phyloP scores from a whole-genome alignment of 2,797 vertebrate species.

The Sebastes vulpes region DNA sequence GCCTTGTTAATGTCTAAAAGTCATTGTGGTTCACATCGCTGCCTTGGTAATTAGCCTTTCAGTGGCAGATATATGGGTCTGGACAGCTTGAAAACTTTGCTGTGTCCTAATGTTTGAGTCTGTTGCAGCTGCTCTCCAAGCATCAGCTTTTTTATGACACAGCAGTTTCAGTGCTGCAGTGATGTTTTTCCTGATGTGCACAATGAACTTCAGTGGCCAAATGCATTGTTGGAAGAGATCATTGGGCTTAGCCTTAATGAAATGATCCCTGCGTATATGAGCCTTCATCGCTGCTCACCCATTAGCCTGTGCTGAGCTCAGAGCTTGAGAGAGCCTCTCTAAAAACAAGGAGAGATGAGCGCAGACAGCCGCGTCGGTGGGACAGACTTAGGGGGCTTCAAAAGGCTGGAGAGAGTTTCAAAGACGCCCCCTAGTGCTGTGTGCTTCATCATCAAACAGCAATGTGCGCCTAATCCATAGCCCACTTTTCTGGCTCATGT shows the following conservation, averaged over 20 bases:
- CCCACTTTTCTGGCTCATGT: constrained; percentile 66
- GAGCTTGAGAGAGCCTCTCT: constrained; percentile 11
- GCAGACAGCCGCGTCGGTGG: constrained; percentile 31
- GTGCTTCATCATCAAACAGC: constrained; percentile 77
- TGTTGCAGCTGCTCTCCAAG: constrained; percentile 49
- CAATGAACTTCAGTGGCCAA: constrained; percentile 9
- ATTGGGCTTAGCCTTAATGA: constrained; percentile 56
- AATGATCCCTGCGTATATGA: constrained; percentile 44
- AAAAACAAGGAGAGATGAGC: constrained; percentile 35
- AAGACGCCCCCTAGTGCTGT: constrained; percentile 59
- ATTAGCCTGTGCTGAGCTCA: constrained; percentile 47
- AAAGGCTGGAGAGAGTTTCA: constrained; percentile 66
- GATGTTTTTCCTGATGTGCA: constrained; percentile 32
- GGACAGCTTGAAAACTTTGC: constrained; percentile 54
- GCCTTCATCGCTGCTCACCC: constrained; percentile 22
- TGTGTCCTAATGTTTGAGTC: constrained; percentile 22
- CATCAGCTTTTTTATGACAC: constrained; percentile 47
- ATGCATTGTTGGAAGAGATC: constrained; percentile 43
- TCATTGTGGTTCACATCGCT: constrained; percentile 3
- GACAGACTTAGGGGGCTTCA: constrained; percentile 62
- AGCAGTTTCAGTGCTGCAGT: constrained; percentile 31
- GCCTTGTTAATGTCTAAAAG: constrained; percentile 37
- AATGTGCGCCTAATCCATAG: constrained; percentile 66
- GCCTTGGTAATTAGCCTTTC: constrained; percentile 36
- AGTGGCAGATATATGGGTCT: constrained; percentile 10